Evolutionary conservation across 2,797 vertebrate genomes (phyloP).

Genomic region (Silurus lanzhouensis): DNA sequence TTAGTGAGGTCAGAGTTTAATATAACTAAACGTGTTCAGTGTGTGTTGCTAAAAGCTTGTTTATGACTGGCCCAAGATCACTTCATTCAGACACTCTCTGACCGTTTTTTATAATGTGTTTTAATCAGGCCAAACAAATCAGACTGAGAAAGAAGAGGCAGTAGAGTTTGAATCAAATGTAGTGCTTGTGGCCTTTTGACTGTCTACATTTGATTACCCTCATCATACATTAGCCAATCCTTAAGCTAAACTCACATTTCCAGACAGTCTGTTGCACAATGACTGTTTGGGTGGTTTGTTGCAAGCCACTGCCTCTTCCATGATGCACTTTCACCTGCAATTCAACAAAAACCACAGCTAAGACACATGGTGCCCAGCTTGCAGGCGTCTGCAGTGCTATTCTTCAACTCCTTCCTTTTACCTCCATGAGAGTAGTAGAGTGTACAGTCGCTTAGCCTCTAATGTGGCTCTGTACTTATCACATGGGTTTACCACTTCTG

Average conservation of each 20-base stretch:
- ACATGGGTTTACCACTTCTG: constrained; percentile 42
- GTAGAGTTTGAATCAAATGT: neutral
- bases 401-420: constrained; percentile 8
- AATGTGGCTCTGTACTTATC: constrained; percentile 36
- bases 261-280: constrained; percentile 36
- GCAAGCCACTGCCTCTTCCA: constrained; percentile 14
- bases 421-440: neutral
- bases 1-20: constrained; percentile 2
- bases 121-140: neutral
- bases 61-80: neutral
- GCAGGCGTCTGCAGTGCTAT: neutral
- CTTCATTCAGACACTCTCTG: neutral
- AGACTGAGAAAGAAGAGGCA: neutral
- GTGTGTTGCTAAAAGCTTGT: neutral
- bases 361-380: neutral
- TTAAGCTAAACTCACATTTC: constrained; percentile 8
- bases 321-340: constrained; percentile 42
- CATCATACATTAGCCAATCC: neutral
- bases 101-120: neutral
- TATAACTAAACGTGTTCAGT: neutral
- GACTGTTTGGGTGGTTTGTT: constrained; percentile 16
- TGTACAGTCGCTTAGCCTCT: neutral
- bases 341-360: constrained; percentile 4
- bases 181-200: neutral
- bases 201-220: neutral